These are phyloP conservation scores for Fissipunctia ypsillon DNA, from an alignment of 2,888 invertebrate species.

Conservation along the genomic window DNA sequence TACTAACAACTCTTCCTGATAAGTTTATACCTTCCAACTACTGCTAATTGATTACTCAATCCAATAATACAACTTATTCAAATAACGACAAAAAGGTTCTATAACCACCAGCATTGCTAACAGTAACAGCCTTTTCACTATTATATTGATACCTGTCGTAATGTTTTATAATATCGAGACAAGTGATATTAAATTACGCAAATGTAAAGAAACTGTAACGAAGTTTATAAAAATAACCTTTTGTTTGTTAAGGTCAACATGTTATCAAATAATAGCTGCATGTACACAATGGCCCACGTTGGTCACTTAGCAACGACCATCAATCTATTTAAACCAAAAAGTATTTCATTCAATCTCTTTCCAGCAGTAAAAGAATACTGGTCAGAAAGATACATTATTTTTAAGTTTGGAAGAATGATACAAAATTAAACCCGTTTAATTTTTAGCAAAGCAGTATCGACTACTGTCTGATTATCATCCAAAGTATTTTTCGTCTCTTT, in stretches of 20 bases:
- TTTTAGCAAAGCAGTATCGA: background rate
- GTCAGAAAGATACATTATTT: background rate
- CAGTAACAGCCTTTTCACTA: constrained; percentile 43
- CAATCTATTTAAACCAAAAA: constrained; percentile 11
- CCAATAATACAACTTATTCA: constrained; percentile 32
- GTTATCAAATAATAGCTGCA: constrained; percentile 13
- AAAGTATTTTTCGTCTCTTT: background rate
- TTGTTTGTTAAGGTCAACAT: constrained; percentile 54
- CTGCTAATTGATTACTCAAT: constrained; percentile 48
- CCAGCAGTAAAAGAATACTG: background rate
- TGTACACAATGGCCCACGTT: constrained; percentile 26
- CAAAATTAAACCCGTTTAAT: background rate
- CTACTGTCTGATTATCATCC: background rate
- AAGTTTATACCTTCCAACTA: constrained; percentile 20
- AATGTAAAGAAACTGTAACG: constrained; percentile 52
- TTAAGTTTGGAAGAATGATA: background rate
- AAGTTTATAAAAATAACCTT: constrained; percentile 63
- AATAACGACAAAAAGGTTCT: constrained; percentile 43
- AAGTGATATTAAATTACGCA: constrained; percentile 62
- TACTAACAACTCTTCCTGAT: constrained; percentile 37
- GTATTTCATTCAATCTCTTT: background rate
- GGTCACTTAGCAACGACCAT: constrained; percentile 15
- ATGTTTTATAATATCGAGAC: constrained; percentile 56
- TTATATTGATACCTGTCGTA: constrained; percentile 60
- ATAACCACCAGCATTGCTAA: background rate